Evolutionary conservation across 2,113 vertebrate genomes (phyloP).

Genomic region (Pseudorhombus dupliciocellatus): DNA sequence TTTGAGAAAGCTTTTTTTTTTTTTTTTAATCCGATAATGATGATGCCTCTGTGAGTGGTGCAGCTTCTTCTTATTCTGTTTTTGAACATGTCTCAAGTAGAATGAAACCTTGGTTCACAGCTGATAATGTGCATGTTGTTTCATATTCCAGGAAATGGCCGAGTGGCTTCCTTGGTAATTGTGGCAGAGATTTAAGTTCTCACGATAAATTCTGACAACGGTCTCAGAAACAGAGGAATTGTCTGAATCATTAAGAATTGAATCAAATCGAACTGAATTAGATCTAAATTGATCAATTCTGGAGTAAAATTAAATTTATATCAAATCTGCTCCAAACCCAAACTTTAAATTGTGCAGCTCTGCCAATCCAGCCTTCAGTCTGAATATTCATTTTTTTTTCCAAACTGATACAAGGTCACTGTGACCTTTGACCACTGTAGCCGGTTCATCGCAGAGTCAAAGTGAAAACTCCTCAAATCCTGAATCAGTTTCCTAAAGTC

Average conservation of each 20-base stretch:
- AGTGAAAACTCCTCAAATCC: no score
- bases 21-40: neutral
- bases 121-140: neutral
- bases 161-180: neutral
- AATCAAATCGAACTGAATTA: no score
- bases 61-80: neutral
- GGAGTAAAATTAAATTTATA: neutral
- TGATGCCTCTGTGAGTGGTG: neutral
- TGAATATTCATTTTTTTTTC: neutral
- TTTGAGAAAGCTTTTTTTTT: neutral
- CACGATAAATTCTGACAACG: neutral
- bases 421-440: neutral
- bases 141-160: neutral
- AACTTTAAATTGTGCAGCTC: neutral
- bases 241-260: neutral
- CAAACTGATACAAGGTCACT: neutral
- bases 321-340: neutral
- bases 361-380: no score
- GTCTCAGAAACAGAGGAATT: neutral
- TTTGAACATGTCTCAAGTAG: neutral
- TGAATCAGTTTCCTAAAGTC: no score
- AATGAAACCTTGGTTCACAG: neutral
- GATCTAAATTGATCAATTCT: neutral
- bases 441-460: no score
- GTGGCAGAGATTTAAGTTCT: neutral